phyloP scores from a whole-genome alignment of 2,113 vertebrate species.

The Prochilodus magdalenae region DNA sequence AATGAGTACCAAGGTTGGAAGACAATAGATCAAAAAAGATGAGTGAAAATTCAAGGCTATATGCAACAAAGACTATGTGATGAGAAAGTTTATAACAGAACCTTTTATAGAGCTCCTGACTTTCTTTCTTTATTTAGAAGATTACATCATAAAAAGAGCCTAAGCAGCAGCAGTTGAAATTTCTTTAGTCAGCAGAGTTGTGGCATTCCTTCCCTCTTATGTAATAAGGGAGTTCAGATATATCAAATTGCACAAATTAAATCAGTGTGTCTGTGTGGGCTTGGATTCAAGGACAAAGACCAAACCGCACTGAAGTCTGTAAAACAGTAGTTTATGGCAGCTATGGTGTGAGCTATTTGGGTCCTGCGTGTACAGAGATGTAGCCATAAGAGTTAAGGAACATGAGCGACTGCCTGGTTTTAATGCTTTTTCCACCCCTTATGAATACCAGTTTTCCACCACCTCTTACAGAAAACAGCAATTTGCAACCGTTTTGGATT shows the following conservation, averaged over 20 bases:
- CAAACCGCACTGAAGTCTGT: background rate
- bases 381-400: background rate
- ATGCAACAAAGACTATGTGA: background rate
- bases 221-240: slow-evolving; percentile 16
- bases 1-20: background rate
- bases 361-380: background rate
- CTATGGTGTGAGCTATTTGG: background rate
- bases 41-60: background rate
- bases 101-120: background rate
- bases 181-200: slow-evolving; percentile 41
- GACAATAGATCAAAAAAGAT: background rate
- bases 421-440: background rate
- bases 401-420: background rate
- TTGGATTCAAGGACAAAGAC: background rate
- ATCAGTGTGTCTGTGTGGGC: background rate
- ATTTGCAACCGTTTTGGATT: background rate
- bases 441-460: background rate
- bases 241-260: slow-evolving; percentile 9
- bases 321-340: background rate
- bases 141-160: background rate
- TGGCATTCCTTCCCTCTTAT: slow-evolving; percentile 10
- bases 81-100: background rate
- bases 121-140: background rate
- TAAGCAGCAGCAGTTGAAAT: background rate
- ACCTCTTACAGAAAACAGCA: background rate